phyloP scores from a whole-genome alignment of 2,113 vertebrate genomes.

The Cettia cetti region DNA sequence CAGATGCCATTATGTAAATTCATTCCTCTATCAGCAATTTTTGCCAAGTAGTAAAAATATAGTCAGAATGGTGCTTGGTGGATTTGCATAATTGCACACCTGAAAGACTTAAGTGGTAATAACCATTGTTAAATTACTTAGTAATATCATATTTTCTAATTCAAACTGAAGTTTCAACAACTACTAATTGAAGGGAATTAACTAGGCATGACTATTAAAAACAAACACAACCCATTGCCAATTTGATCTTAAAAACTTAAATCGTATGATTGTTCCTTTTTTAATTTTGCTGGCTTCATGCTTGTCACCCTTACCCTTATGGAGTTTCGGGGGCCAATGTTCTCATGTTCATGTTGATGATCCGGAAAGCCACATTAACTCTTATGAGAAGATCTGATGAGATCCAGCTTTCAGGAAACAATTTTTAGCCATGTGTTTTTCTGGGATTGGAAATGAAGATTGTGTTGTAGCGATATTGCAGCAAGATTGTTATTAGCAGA shows the following conservation, averaged over 20 bases:
- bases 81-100: not conserved
- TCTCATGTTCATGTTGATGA: not conserved
- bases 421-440: not conserved
- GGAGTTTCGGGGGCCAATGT: not conserved
- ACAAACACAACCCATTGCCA: not conserved
- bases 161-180: not conserved
- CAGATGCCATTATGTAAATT: not conserved
- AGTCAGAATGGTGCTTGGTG: not conserved
- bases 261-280: not conserved
- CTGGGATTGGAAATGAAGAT: not conserved
- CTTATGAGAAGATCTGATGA: not conserved
- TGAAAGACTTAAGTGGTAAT: constrained; percentile 1
- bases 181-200: not conserved
- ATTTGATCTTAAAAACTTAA: not conserved
- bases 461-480: not conserved
- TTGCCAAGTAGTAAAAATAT: not conserved
- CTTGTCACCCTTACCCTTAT: not conserved
- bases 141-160: not conserved
- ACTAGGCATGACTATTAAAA: not conserved
- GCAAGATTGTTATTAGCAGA: not conserved
- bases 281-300: not conserved
- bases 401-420: not conserved
- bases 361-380: not conserved
- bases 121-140: constrained; percentile 15
- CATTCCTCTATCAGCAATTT: not conserved